Evolutionary conservation across 2,888 invertebrate genomes (phyloP).

Genomic region (Macaria notata): DNA sequence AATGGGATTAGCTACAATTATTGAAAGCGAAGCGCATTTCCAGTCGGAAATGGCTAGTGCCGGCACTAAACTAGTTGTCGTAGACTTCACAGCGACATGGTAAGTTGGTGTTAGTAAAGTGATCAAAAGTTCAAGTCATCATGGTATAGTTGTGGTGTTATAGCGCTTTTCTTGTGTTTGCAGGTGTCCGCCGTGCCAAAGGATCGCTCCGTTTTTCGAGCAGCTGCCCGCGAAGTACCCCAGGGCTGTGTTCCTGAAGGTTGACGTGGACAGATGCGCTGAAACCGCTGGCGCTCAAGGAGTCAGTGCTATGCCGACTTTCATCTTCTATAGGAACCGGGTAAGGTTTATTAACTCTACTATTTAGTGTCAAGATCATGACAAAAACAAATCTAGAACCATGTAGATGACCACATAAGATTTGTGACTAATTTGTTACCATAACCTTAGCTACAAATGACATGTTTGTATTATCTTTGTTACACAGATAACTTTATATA

Average conservation of each 20-base stretch:
- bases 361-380: too few species aligned
- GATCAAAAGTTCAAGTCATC: conserved; percentile 64
- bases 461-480: too few species aligned
- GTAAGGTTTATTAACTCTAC: conserved; percentile 54
- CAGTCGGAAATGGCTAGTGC: conserved; percentile 92
- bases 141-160: conserved; percentile 34
- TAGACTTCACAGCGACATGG: conserved; percentile 98
- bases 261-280: conserved; percentile 96
- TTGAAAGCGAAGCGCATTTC: conserved; percentile 91
- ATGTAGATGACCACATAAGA: too few species aligned
- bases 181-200: conserved; percentile 98
- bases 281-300: conserved; percentile 94
- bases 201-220: conserved; percentile 96
- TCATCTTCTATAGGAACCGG: conserved; percentile 95
- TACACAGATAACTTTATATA: too few species aligned
- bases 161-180: conserved; percentile 24
- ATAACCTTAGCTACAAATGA: too few species aligned
- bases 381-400: too few species aligned
- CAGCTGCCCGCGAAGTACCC: conserved; percentile 93
- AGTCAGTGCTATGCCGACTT: conserved; percentile 98
- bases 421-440: too few species aligned
- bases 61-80: conserved; percentile 94
- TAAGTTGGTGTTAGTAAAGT: conserved; percentile 68
- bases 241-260: conserved; percentile 94
- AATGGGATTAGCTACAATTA: conserved; percentile 84